A percentile compares a stretch with the other conserved stretches of the same genome.
Evolutionary conservation across 1,140 invertebrate species (phyloP).

Genomic region (Neodiprion lecontei): DNA sequence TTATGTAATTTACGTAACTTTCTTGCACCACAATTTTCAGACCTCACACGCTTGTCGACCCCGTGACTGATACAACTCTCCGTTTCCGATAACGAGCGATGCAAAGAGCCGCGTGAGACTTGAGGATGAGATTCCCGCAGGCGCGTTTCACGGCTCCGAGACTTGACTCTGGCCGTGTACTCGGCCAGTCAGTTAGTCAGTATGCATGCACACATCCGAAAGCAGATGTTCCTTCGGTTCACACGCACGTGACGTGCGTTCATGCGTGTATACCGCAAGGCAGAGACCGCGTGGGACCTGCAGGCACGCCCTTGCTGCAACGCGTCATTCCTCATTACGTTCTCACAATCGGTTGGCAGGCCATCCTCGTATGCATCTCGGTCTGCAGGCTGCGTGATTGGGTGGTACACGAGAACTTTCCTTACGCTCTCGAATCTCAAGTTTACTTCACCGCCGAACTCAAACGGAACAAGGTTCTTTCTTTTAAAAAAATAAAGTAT

Average conservation of each 20-base stretch:
- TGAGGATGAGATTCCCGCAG: neutral
- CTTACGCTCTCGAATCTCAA: constrained; percentile 21
- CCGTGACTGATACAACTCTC: too few species aligned
- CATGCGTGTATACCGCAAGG: constrained; percentile 12
- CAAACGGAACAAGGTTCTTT: too few species aligned
- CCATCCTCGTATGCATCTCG: neutral
- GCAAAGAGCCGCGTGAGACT: neutral
- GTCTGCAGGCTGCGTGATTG: neutral
- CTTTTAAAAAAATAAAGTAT: too few species aligned
- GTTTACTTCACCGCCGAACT: too few species aligned
- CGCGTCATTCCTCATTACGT: constrained; percentile 20
- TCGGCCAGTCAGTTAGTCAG: too few species aligned
- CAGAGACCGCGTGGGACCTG: constrained; percentile 39
- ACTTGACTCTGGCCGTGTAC: too few species aligned
- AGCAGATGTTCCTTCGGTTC: neutral
- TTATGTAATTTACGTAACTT: too few species aligned
- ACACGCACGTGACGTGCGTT: constrained; percentile 16
- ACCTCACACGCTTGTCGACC: too few species aligned
- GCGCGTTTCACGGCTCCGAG: too few species aligned
- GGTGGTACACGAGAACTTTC: neutral
- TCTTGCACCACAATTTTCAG: too few species aligned
- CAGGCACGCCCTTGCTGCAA: constrained; percentile 30
- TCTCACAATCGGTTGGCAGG: neutral
- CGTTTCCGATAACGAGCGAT: neutral
- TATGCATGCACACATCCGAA: neutral